phyloP scores from a whole-genome alignment of 2,797 vertebrate genomes.

The Sebastes baramenuke region DNA sequence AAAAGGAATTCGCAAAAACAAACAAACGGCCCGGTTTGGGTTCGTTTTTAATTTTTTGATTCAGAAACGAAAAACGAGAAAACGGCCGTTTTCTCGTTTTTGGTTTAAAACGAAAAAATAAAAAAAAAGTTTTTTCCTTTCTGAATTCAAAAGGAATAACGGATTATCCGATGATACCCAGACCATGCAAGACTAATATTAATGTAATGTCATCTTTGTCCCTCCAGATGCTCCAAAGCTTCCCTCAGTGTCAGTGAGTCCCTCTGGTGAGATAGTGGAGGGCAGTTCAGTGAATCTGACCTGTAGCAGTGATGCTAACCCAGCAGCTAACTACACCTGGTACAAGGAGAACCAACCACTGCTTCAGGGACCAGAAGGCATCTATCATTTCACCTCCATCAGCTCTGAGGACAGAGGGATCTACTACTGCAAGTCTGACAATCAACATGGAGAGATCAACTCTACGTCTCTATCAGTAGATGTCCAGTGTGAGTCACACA shows the following conservation, averaged over 20 bases:
- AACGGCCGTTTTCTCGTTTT: no score
- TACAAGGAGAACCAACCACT: not conserved
- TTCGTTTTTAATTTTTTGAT: no score
- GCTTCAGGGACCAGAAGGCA: not conserved
- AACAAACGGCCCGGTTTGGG: no score
- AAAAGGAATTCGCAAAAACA: no score
- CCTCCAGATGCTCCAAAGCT: not conserved
- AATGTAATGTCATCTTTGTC: no score
- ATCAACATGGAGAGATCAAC: not conserved
- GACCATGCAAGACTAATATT: no score
- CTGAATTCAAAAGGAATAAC: no score
- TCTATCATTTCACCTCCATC: conserved; percentile 12
- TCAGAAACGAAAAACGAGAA: no score
- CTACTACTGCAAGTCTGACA: conserved; percentile 4
- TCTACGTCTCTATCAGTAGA: not conserved
- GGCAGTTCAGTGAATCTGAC: conserved; percentile 16
- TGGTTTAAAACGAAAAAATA: no score
- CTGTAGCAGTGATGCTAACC: conserved; percentile 44
- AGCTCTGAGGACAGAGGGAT: conserved; percentile 1
- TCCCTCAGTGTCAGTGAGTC: not conserved
- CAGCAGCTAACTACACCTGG: conserved; percentile 30
- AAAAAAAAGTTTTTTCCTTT: no score
- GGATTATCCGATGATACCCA: no score
- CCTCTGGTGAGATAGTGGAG: conserved; percentile 8
- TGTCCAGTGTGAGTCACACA: conserved; percentile 40